Conservation (phyloP, 2,797 vertebrate species). For the Limosa lapponica region DNA sequence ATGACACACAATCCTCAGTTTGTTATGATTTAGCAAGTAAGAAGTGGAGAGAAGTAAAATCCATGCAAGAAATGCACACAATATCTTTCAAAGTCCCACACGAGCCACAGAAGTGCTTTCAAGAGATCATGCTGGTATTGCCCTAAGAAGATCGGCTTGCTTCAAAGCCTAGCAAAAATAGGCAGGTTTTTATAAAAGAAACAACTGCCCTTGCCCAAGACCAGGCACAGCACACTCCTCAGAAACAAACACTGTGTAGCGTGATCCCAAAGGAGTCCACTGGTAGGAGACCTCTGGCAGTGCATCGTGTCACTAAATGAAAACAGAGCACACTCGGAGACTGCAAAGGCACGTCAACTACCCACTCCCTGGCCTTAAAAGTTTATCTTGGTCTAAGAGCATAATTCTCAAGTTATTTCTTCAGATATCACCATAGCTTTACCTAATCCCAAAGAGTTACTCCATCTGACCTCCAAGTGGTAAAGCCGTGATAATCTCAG, state of each 20-base stretch:
- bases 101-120: not conserved
- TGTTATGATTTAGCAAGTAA: conserved; percentile 12
- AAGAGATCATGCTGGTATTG: not conserved
- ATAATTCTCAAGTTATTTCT: not conserved
- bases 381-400: not conserved
- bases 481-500: not conserved
- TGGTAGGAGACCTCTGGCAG: not conserved
- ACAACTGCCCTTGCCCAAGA: not conserved
- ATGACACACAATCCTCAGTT: conserved; percentile 19
- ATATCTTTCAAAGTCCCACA: not conserved
- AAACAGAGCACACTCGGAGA: not conserved
- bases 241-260: not conserved
- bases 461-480: not conserved
- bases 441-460: not conserved
- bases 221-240: not conserved
- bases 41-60: conserved; percentile 1
- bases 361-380: not conserved
- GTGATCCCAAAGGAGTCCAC: not conserved
- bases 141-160: not conserved
- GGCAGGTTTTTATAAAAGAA: not conserved
- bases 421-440: not conserved
- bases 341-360: not conserved
- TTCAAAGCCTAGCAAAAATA: conserved; percentile 2
- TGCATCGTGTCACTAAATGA: not conserved
- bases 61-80: not conserved